A percentile compares a stretch with the other conserved stretches of the same genome.
Evolutionary conservation across 1,140 invertebrate species (phyloP).

Genomic region (Solenopsis invicta): DNA sequence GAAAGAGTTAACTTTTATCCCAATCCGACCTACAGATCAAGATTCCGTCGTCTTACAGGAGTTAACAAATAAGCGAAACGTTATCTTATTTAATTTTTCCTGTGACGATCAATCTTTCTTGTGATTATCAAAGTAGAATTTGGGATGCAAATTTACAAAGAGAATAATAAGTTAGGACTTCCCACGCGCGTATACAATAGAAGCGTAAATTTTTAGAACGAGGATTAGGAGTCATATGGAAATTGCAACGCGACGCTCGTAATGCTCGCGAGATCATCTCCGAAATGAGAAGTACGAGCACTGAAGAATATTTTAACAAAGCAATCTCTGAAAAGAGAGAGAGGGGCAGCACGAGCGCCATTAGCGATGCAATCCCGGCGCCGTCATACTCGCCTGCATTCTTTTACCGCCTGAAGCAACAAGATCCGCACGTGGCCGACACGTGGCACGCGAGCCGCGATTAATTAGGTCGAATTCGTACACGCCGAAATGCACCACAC

Average conservation of each 20-base stretch:
- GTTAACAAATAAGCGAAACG: neutral
- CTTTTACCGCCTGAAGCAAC: conserved; percentile 7
- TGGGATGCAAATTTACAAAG: neutral
- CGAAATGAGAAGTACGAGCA: conserved; percentile 3
- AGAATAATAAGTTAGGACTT: neutral
- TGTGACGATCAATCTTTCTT: neutral
- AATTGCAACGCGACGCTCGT: conserved; percentile 23
- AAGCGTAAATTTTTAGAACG: neutral
- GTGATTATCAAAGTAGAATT: neutral
- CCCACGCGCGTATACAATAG: neutral
- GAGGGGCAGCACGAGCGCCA: neutral
- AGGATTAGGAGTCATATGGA: neutral
- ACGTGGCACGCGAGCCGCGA: conserved; percentile 39
- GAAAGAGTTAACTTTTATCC: neutral
- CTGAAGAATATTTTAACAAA: conserved; percentile 48
- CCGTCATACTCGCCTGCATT: conserved; percentile 7
- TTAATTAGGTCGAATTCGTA: conserved; percentile 25
- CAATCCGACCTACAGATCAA: neutral
- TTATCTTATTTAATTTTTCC: neutral
- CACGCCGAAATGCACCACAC: conserved; percentile 15
- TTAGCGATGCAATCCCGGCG: conserved; percentile 43
- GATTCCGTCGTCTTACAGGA: neutral
- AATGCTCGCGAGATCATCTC: neutral
- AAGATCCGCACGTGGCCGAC: conserved; percentile 13
- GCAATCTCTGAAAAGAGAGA: conserved; percentile 21